Conservation (phyloP, 2,113 vertebrate species). For the Gymnorhina tibicen region DNA sequence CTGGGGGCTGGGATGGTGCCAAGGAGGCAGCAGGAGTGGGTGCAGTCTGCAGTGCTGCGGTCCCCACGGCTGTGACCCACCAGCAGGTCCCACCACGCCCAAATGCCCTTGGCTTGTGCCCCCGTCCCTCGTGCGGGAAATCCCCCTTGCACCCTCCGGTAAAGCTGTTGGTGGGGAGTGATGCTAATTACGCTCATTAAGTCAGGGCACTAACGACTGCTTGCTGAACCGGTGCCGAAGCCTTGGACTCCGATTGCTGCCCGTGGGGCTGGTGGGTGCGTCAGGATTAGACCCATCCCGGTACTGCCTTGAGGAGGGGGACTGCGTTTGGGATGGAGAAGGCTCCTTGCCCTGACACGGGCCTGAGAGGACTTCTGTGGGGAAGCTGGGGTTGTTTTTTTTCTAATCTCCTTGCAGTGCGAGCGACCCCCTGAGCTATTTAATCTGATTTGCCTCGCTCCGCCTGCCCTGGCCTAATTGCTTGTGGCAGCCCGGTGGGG, state of each 20-base stretch:
- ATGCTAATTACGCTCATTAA: slow-evolving; percentile 42
- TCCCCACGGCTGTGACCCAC: neutral
- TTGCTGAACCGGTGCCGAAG: neutral
- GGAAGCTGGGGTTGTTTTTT: neutral
- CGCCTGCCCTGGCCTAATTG: slow-evolving; percentile 42
- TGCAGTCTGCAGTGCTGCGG: neutral
- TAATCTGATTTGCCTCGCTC: slow-evolving; percentile 62
- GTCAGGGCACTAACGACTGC: neutral
- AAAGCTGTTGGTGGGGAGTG: neutral
- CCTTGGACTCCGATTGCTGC: neutral
- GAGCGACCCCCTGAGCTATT: slow-evolving; percentile 52
- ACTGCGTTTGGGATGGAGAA: neutral
- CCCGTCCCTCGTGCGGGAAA: neutral
- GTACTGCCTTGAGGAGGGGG: neutral
- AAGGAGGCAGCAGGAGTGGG: rapidly evolving
- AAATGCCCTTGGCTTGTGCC: neutral
- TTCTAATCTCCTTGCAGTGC: neutral
- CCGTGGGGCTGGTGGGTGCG: neutral
- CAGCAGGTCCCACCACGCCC: neutral
- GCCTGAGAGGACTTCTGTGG: neutral
- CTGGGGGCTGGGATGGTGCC: rapidly evolving
- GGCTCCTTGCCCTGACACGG: neutral
- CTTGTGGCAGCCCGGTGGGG: slow-evolving; percentile 44
- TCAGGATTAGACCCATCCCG: neutral
- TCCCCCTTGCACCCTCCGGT: neutral